Evolutionary conservation across 92 coral and sea anemone species (phyloP), one percentile per base, ranked within the genome.

Genomic region (Porites evermanni): DNA sequence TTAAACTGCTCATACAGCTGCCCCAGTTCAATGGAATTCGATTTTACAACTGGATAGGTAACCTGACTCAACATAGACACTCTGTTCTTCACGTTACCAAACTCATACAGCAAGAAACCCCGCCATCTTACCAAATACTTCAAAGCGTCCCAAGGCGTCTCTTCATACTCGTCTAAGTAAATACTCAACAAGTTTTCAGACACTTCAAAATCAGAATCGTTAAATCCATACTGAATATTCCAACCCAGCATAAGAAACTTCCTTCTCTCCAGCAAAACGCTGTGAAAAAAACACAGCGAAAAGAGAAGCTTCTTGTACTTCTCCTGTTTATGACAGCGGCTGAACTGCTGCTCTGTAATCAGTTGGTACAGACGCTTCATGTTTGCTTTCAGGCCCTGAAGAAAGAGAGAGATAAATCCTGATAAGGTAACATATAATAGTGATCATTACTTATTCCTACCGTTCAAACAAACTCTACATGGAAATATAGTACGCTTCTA

Each of bases 221-320:
- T 97, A 74, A 97, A 97, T 53, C 99, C 99, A 52, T 97, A 97
- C 87, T 83, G 91, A 59, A 97, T 97, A 81, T 97, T 97, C 99
- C 99, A 97, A 10, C 99, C 99, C 72, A 97, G 88, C 99, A 97
- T 97, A 8, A 97, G 95, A 88, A 97, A 97, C 89, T 97, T 97
- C 24, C 96, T 86, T 32, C 99, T 89, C 89, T 97, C 99, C 59
- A 97, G 89, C 85, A 97, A 80, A 44, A 97, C 95, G 56, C 98
- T 94, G 91, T 97, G 99, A 89, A 97, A 97, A 89, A 95, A 97
- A 81, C 99, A 97, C 91, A 97, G 82, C 61, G 98, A 80, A 80
- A 97, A 97, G 76, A 97, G 89, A 76, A 97, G 86, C 91, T 97
- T 97, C 93, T 91, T 97, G 97, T 97, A 97, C 78, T 97, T 97